These are phyloP conservation scores for Uloborus diversus DNA, from an alignment of 1,140 invertebrate species.

Conservation along the genomic window DNA sequence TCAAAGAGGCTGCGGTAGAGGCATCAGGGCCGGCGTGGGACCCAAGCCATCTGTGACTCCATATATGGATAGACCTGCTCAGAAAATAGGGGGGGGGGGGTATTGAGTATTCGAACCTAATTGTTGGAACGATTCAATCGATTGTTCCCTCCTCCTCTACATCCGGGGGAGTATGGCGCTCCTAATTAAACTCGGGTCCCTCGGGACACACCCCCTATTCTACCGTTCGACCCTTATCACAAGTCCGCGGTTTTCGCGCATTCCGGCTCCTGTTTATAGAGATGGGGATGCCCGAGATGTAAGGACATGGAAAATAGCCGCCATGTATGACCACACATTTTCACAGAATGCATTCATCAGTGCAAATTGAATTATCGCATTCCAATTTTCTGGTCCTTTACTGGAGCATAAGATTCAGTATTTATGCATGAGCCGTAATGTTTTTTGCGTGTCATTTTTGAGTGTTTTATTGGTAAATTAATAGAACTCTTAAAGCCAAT, in stretches of 20 bases:
- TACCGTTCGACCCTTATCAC: neutral
- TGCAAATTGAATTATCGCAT: no score
- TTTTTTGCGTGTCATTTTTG: no score
- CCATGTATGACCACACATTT: neutral
- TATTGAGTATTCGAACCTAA: conserved; percentile 6
- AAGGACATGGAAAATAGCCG: neutral
- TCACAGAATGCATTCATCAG: no score
- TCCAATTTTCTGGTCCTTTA: no score
- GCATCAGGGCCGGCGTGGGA: no score
- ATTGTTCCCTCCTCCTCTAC: conserved; percentile 49
- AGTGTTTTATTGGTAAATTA: no score
- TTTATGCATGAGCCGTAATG: no score
- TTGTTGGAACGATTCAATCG: conserved; percentile 52
- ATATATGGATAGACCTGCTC: conserved; percentile 5
- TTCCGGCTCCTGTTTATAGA: neutral
- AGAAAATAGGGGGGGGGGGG: neutral
- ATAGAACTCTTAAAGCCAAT: no score
- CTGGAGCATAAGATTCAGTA: no score
- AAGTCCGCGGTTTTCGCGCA: neutral
- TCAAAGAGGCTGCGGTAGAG: no score
- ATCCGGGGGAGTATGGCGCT: conserved; percentile 26
- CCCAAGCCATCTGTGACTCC: conserved; percentile 10
- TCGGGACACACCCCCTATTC: conserved; percentile 26
- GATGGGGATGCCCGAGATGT: neutral
- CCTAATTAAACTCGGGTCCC: conserved; percentile 42